A percentile compares a stretch with the other conserved stretches of the same genome.
These are phyloP conservation scores for Phortica okadai DNA, from an alignment of 2,888 invertebrate species.

Conservation along the genomic window DNA sequence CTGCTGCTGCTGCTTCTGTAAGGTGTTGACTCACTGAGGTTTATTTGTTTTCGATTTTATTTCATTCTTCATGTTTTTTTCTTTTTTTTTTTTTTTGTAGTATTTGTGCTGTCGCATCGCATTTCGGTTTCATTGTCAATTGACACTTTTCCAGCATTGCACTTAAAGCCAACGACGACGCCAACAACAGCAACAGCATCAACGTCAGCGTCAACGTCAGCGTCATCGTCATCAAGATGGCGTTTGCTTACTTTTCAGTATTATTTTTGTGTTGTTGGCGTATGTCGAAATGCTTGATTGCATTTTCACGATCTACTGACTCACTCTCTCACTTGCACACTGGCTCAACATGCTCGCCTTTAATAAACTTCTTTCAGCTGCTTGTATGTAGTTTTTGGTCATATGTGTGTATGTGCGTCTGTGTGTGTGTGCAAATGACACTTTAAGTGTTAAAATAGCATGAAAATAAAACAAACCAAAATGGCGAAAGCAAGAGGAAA, in stretches of 20 bases:
- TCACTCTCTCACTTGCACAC: neutral
- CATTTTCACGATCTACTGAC: slow-evolving; percentile 44
- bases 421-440: slow-evolving; percentile 25
- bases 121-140: slow-evolving; percentile 68
- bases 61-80: slow-evolving; percentile 18
- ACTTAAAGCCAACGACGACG: neutral
- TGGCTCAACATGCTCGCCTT: slow-evolving; percentile 23
- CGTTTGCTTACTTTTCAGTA: neutral
- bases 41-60: neutral
- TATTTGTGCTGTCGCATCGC: slow-evolving; percentile 49
- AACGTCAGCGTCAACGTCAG: neutral
- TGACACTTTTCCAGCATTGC: slow-evolving; percentile 58
- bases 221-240: neutral
- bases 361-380: neutral
- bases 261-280: slow-evolving; percentile 4
- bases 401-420: slow-evolving; percentile 1
- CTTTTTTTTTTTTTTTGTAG: slow-evolving; percentile 34
- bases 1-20: neutral
- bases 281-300: slow-evolving; percentile 46
- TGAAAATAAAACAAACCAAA: neutral
- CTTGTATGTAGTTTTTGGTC: neutral
- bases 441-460: slow-evolving; percentile 30
- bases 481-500: neutral
- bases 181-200: neutral
- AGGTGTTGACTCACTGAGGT: slow-evolving; percentile 9